Evolutionary conservation across 2,888 invertebrate genomes (phyloP), one percentile per base, ranked within the genome.

Genomic region (Meghimatium bilineatum): DNA sequence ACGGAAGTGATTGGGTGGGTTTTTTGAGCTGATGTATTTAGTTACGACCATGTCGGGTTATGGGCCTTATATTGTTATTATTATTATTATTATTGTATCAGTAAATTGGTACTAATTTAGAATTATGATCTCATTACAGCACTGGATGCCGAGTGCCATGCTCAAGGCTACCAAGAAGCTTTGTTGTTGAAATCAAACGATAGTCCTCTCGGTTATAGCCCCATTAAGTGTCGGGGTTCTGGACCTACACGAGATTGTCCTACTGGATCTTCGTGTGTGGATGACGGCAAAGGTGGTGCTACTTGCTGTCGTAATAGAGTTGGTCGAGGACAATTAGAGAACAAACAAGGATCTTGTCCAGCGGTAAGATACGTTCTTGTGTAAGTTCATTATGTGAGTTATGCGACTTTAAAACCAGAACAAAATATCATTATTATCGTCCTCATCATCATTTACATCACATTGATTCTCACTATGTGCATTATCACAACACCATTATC

Each of bases 281-380:
- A 79, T 29, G 79, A 79, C 23, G 67, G 66, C 14, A 67, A 49
- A 32, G 79, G 79, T 5, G 79, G 79, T 0, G 79, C 36, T 2
- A 79, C 79, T 44, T 79, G 79, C n/a, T 79, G 79, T 26, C 29
- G 74, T 20, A 74, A 52, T 29, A 74, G 74, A 74, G 74, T 74
- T 6, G 74, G 74, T 0, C 74, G 74, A 20, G 32, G 17, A 1
- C 8, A 12, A 1, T 49, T 74, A 0, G 74, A 74, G 23, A 74
- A 74, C 23, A 74, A 74, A 52, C 74, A 74, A 74, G 74, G 74
- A 52, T 52, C 49, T 20, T 74, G 74, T 32, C 74, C 74, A 20
- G 74, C 74, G 32, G 74, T 74, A 74, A 32, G 74, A 32, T 32
- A 10, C 2, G 56, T 17, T 44, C 44, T 44, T 44, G 44, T 44